Conservation (phyloP, 2,797 vertebrate species). For the Enteromius argenteus region DNA sequence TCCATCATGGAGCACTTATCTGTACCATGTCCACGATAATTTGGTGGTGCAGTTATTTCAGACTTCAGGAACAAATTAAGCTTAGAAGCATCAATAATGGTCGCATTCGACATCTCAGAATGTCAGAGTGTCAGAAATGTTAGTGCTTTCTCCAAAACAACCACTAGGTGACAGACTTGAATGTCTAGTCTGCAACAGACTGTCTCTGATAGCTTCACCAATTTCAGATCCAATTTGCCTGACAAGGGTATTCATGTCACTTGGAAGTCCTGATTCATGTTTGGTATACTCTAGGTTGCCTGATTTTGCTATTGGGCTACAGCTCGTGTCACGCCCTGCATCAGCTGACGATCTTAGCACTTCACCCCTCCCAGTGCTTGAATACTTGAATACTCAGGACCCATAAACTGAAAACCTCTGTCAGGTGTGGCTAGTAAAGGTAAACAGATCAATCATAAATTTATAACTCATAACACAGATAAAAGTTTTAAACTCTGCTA, state of each 20-base stretch:
- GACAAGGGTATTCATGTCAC: not conserved
- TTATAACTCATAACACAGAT: no score
- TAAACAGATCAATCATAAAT: no score
- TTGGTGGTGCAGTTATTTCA: not conserved
- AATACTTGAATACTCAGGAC: not conserved
- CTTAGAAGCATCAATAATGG: not conserved
- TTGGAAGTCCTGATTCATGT: not conserved
- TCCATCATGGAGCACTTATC: not conserved
- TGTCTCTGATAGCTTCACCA: not conserved
- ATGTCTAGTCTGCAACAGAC: not conserved
- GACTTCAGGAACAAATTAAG: conserved; percentile 1
- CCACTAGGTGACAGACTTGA: not conserved
- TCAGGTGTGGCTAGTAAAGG: not conserved
- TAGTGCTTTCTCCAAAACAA: not conserved
- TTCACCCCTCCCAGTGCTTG: conserved; percentile 11
- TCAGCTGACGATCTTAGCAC: not conserved
- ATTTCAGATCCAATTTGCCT: conserved; percentile 9
- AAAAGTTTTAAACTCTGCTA: no score
- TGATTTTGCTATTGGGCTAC: not conserved
- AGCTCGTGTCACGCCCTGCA: not conserved
- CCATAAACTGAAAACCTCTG: conserved; percentile 1
- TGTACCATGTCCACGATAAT: not conserved
- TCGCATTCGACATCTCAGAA: not conserved
- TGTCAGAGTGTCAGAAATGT: not conserved
- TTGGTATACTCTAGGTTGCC: not conserved